A percentile compares a stretch with the other conserved stretches of the same genome.
Conservation (phyloP, 2,113 vertebrate species). For the Sigmodon hispidus region DNA sequence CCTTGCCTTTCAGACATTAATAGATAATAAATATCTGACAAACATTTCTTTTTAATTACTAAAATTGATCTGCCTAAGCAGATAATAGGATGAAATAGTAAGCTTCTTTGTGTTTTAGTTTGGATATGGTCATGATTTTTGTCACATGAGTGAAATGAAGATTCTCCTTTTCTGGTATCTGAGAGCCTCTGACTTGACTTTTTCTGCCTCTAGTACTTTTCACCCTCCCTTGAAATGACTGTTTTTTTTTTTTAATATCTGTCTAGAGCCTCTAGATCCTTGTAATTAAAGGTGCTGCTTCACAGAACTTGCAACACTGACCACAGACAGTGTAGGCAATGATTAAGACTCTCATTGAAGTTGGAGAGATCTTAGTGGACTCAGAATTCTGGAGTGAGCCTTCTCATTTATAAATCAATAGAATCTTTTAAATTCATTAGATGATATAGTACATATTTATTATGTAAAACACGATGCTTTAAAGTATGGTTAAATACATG, state of each 20-base stretch:
- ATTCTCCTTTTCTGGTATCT: neutral
- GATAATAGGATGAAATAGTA: neutral
- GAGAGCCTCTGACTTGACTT: neutral
- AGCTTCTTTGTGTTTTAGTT: neutral
- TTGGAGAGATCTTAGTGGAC: neutral
- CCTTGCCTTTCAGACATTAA: neutral
- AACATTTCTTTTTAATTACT: neutral
- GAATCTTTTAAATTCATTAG: neutral
- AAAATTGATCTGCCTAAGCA: neutral
- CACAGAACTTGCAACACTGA: neutral
- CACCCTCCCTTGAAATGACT: neutral
- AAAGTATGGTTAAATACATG: too few species aligned
- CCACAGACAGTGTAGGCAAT: neutral
- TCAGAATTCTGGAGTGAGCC: neutral
- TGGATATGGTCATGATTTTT: neutral
- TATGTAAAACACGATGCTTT: neutral
- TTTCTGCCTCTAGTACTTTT: neutral
- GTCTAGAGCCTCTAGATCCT: neutral
- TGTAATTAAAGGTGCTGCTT: neutral
- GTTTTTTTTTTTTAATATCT: neutral
- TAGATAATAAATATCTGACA: neutral
- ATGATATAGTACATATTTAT: neutral
- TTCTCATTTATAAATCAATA: neutral
- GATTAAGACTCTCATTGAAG: neutral
- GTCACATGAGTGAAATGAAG: neutral